Base-by-base conservation (phyloP, 2,888 invertebrate species). In the Unio pictorum region DNA sequence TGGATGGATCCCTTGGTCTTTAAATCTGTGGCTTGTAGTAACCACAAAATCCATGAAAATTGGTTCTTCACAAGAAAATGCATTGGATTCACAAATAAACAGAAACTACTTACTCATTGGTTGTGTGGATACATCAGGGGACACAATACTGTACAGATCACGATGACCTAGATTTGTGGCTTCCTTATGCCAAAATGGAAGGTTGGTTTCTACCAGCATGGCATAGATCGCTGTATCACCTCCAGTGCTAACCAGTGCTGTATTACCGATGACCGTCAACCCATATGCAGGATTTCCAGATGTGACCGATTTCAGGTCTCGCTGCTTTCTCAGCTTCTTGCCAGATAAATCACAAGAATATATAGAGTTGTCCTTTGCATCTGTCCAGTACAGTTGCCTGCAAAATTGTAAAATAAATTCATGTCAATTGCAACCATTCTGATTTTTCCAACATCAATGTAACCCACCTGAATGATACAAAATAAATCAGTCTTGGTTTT, bases 371-470 rank as follows among this genome's bases (percentile, higher is more conserved):
- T 77, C 75, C 69, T 80, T 79, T 15, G 82, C 79, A 69, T 88
- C 87, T n/a, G 87, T 86, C 86, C 86, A 88, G 74, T 85, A 86
- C 5, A 88, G 74, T 34, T 78, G 71, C 57, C 87, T 87, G 74
- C 18, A 74, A 59, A 59, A 15, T 23, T 59, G 6, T 30, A 34
- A 20, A 28, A 34, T n/a, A 17, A 17, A 3, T 45, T 45, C 0
- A 3, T 45, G 15, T 45, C 45, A 45, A 45, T 45, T 45, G 11
- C 15, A 45, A 45, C 45, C 11, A 45, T 45, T 45, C 45, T 15
- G 45, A 45, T 45, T 11, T 15, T 45, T 15, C 15, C 45, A 11
- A 45, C 15, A 45, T 11, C 45, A 15, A 45, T 45, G 45, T 45
- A 15, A 45, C 15, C 45, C 3, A 45, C 45, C 15, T 2, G 8